Base-by-base conservation (phyloP, 2,113 vertebrate genomes). In the Equus quagga region DNA sequence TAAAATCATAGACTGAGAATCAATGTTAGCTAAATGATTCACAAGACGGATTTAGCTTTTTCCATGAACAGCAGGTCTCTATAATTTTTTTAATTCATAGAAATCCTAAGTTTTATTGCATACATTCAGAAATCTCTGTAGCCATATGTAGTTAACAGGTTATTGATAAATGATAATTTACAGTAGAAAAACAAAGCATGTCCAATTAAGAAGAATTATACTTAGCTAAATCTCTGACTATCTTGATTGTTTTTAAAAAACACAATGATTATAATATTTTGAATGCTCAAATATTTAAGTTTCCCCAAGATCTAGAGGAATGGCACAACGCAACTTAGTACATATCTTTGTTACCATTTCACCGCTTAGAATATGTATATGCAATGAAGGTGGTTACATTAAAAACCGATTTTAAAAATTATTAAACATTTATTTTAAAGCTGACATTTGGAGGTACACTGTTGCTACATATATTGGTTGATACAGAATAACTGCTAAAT, bases 121-220 rank as follows among this genome's bases (percentile, higher is more conserved):
- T 76, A 49, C 11, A 91, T 44, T 85, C 17, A 90, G 21, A 94
- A 88, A 96, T 31, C 33, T 95, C 80, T 87, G 15, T 24, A 92
- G n/a, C 75, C 10, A 69, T 31, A 86, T 60, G 13, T 44, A 89
- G 12, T 85, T 93, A 88, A 88, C 9, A 75, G 54, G 9, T 78
- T 89, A 89, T 7, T 88, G 18, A 92, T 31, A 80, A 93, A 94
- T 51, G 13, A 49, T 44, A 89, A 95, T 72, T 87, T 70, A 83
- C 4, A 82, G 46, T 51, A 78, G 49, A 89, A 96, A 97, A 94
- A 88, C 13, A 79, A 1, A 91, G 26, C 19, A 97, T 91, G 51
- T 17, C 26, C 65, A 64, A 46, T 69, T 41, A 88, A 86, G 23
- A 94, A 28, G 86, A 86, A 92, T 19, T 82, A 31, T 79, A 65